Evolutionary conservation across 1,140 invertebrate genomes (phyloP).

Genomic region (Thrips palmi): DNA sequence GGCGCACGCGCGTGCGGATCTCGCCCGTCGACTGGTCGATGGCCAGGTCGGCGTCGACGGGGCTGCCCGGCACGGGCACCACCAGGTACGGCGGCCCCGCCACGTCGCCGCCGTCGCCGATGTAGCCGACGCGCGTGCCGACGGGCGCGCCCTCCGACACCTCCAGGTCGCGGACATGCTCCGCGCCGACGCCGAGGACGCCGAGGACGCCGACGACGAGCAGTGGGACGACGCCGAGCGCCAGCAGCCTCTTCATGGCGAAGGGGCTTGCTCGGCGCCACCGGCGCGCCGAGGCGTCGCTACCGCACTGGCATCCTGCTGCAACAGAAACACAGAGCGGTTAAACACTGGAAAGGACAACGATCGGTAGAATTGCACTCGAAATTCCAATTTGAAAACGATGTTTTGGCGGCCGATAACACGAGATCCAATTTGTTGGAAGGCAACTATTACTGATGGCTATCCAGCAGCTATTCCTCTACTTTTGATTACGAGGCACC

Average conservation of each 20-base stretch:
- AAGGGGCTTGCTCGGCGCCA: conserved; percentile 18
- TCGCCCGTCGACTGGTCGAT: conserved; percentile 81
- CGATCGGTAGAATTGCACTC: too few species aligned
- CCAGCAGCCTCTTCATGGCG: conserved; percentile 13
- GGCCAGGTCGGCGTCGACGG: conserved; percentile 68
- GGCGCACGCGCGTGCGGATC: conserved; percentile 61
- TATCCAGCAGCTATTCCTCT: too few species aligned
- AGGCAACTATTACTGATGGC: too few species aligned
- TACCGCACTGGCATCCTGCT: conserved; percentile 10
- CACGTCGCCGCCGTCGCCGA: conserved; percentile 49
- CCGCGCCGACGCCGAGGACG: conserved; percentile 24
- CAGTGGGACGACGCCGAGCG: conserved; percentile 20
- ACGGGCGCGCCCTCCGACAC: conserved; percentile 68
- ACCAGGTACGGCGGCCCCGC: conserved; percentile 71
- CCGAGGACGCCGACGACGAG: conserved; percentile 22
- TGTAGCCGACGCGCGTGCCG: conserved; percentile 72
- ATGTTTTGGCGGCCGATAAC: too few species aligned
- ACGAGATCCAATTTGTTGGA: too few species aligned
- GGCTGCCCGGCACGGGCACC: conserved; percentile 64
- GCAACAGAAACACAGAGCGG: too few species aligned
- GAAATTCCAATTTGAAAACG: too few species aligned
- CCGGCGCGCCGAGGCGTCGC: conserved; percentile 23
- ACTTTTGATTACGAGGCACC: too few species aligned
- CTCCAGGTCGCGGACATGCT: conserved; percentile 62
- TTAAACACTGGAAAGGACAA: too few species aligned